Base-by-base conservation (phyloP, 30 jellyfish, hydroid and myxozoan genomes). In the Pseudorhiza aurosa region DNA sequence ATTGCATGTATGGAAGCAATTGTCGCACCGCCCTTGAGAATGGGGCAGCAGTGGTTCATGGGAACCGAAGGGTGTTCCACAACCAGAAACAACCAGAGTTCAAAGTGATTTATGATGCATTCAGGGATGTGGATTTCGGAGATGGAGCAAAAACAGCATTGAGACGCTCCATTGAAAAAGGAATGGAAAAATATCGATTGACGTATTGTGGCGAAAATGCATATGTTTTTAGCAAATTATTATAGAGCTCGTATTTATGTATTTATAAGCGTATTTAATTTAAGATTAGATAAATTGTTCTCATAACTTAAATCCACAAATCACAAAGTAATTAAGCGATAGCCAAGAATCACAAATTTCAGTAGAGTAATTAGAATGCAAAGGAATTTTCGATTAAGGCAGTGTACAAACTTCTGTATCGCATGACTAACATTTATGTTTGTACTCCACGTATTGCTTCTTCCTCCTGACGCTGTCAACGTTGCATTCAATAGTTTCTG, bases 21-120 rank as follows among this genome's bases (percentile, higher is more conserved):
- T 92, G 98, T 71, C 72, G 39, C 24, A 44, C 79, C 31, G 96
- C 98, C 24, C 32, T 36, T 22, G 40, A 35, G 18, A 55, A 74
- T 21, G 98, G 98, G 19, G 79, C 85, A 28, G 79, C 95, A 0
- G 70, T 85, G 18, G 82, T 92, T 58, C 98, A 92, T 79, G 98
- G 98, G 45, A 85, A 79, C 87, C 75, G 96, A 31, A 80, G 75
- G 40, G 81, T 71, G 17, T 92, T 92, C 63, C 95, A 70, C 43
- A 81, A 86, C 42, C 57, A 51, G 17, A 78, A 86, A 43, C 96
- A 77, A 26, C 98, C 96, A 0, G 98, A 92, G 36, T 92, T 92
- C 71, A 77, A 68, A 55, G 88, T 30, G 7, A 46, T 92, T 0
- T 85, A 82, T 57, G 92, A 85, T 2, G 95, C 96, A 5, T 85